Base-by-base conservation (phyloP, 2,113 vertebrate species). In the Saguinus midas region DNA sequence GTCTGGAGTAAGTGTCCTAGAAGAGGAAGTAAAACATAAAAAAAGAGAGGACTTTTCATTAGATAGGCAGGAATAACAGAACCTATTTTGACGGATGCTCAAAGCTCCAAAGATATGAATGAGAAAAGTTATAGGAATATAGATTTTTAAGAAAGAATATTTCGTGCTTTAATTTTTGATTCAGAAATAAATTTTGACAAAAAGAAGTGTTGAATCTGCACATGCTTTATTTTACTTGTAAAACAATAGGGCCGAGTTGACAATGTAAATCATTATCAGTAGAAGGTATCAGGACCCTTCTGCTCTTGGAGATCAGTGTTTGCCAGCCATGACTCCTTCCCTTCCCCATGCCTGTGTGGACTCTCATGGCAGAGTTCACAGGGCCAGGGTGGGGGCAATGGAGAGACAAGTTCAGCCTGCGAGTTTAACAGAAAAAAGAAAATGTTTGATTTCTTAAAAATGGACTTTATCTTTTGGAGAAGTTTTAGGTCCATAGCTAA, bases 131-230 rank as follows among this genome's bases (percentile, higher is more conserved):
- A 48, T 16, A 87, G 37, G 32, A 93, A 48, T 86, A 48, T 84
- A 73, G 20, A 32, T 93, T 83, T 93, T 78, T 13, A 83, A 72
- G 16, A 70, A 76, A 18, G 4, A 61, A 90, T 81, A 23, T 75
- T 79, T 70, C 66, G 17, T 94, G 25, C 64, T 79, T 86, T 95
- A 89, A 48, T 45, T 87, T 87, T 97, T 70, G 4, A 89, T 72
- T 92, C 48, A 86, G 66, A 81, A 94, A 45, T 66, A 80, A 58
- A 78, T 32, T 87, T 76, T 93, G 6, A 18, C 45, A 25, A 84
- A 70, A 52, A 66, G 48, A 57, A 83, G 43, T 40, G 1, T n/a
- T 66, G 0, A 18, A 55, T 91, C 12, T 81, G 35, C 13, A 68
- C 8, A 12, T 37, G 23, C 12, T 84, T 92, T 94, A 32, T 73